Base-by-base conservation (phyloP, 2,113 vertebrate species). In the Cottus gobio region DNA sequence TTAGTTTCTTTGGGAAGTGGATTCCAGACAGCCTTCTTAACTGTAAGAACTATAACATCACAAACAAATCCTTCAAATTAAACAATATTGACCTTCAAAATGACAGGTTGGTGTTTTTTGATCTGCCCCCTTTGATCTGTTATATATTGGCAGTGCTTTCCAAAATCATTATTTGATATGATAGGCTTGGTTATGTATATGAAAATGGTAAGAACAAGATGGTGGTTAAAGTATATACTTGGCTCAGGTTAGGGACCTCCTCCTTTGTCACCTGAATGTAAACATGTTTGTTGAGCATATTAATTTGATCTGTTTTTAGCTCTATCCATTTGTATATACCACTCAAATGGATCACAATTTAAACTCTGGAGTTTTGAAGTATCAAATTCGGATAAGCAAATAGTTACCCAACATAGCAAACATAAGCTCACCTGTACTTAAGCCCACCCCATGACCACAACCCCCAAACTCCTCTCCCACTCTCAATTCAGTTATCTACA, bases 401-500 rank as follows among this genome's bases (percentile, higher is more conserved):
- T 7, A 39, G 31, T 50, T 1, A 24, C 36, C 16, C 12, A 34
- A n/a, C n/a, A 68, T 0, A 69, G 34, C 31, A 61, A 58, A 75
- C 44, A 69, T 39, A 62, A 39, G 50, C 54, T 63, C 66, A 87
- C 79, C 74, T 90, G 77, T 71, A 67, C 48, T 54, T 70, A 42
- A 77, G 24, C 54, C 36, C 4, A 69, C 68, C 58, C 5, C 31
- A n/a, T 75, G 26, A 69, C 30, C 70, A 36, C 36, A 28, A n/a
- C 12, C 81, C 37, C 31, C 26, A 39, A 80, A 71, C 34, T 28
- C 42, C 46, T 77, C 72, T 68, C 3, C 61, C 34, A 24, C 44
- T 75, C 50, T 77, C 73, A 76, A n/a, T 87, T 69, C n/a, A 57
- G 37, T 89, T 93, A 90, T 91, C 89, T 85, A 22, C 42, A 26